Evolutionary conservation across 2,888 invertebrate genomes (phyloP), one percentile per base, ranked within the genome.

Genomic region (Ornithoptera priamus): DNA sequence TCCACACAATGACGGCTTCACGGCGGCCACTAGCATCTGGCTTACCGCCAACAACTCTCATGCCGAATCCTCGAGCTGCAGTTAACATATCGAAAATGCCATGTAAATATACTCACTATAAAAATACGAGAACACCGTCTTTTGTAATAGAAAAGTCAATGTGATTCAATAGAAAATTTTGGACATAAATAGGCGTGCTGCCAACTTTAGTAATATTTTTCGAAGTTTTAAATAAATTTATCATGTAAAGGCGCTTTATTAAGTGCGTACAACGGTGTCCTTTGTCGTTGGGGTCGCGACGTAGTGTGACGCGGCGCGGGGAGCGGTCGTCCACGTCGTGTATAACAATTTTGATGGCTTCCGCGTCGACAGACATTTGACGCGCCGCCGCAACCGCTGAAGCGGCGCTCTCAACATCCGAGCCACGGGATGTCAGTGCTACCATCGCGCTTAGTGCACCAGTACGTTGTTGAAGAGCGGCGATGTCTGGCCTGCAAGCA

Each of bases 21-120:
- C 97, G 95, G 56, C 96, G 95, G 7, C 97, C 97, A 86, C 97
- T 97, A 46, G 95, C 94, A 71, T 96, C 96, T 46, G 96, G 95
- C 87, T 98, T 98, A 42, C 98, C 98, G 22, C 98, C 98, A 62
- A 98, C 97, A 39, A 98, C 97, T 73, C 98, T 94, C 97, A 99
- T 97, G 50, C 98, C 98, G 82, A 98, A 97, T 70, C 98, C 98
- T 76, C 97, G 95, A 75, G 97, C 97, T 96, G 88, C 5, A 20
- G 1, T 20, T 56, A 46, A 46, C 46, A 46, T 10, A 46, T 46
- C 12, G 46, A 46, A 46, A 46, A 46, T 46, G 15, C 15, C 15
- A 12, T 46, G 15, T 46, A 46, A 46, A 46, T 46, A 12, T 15
- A 46, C 46, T 12, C 46, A 1, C 15, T 46, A 46, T 46, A 46